Conservation (phyloP, 2,113 vertebrate genomes). For the Crotalus viridis region DNA sequence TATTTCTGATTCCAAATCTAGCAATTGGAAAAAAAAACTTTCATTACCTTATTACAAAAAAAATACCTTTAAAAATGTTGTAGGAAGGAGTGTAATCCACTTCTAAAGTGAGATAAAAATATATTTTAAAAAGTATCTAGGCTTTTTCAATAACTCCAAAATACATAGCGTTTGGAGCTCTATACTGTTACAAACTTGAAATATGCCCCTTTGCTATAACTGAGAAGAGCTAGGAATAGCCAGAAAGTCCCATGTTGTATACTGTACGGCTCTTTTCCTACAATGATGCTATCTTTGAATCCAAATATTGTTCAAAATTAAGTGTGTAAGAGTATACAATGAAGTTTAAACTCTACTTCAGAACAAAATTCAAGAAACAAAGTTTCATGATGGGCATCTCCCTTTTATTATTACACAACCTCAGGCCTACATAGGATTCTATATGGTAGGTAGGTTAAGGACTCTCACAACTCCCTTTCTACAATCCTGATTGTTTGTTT, state of each 20-base stretch:
- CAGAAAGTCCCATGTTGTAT: not conserved
- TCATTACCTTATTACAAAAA: not conserved
- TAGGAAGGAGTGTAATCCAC: not conserved
- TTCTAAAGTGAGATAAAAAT: not conserved
- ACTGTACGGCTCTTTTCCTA: not conserved
- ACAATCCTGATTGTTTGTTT: slow-evolving; percentile 42
- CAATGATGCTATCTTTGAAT: slow-evolving; percentile 1
- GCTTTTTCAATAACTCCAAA: not conserved
- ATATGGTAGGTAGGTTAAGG: slow-evolving; percentile 70
- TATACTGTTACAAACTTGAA: not conserved
- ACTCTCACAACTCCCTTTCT: slow-evolving; percentile 55
- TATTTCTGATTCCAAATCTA: not conserved
- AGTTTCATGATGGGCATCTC: slow-evolving; percentile 71
- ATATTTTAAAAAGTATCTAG: not conserved
- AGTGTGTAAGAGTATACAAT: slow-evolving; percentile 54
- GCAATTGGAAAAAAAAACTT: rapidly evolving
- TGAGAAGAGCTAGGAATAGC: not conserved
- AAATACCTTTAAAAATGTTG: not conserved
- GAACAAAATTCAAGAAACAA: slow-evolving; percentile 61
- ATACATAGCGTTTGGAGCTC: not conserved
- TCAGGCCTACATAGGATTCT: slow-evolving; percentile 62
- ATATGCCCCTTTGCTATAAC: not conserved
- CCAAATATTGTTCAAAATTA: slow-evolving; percentile 26
- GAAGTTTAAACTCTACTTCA: slow-evolving; percentile 69
- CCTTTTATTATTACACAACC: slow-evolving; percentile 79